phyloP scores from a whole-genome alignment of 1,140 invertebrate species.

The Drosophila leontia region DNA sequence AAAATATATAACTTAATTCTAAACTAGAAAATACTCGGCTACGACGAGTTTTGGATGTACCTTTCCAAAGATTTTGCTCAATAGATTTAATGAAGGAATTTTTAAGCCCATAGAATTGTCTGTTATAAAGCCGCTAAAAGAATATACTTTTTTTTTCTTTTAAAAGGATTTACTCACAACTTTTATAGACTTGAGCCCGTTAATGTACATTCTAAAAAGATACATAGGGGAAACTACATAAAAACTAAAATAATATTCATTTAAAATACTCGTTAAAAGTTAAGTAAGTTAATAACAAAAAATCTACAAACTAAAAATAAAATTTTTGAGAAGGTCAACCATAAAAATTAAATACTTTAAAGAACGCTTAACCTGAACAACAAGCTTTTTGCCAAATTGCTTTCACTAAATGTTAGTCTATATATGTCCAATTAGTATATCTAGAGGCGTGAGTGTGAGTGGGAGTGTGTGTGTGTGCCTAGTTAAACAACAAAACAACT shows the following conservation, averaged over 20 bases:
- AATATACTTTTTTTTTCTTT: not conserved
- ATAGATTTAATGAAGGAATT: not conserved
- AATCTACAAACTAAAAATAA: not conserved
- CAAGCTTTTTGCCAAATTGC: conserved; percentile 44
- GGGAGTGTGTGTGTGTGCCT: conserved; percentile 6
- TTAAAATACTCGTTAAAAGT: not conserved
- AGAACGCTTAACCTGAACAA: conserved; percentile 23
- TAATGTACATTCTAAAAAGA: not conserved
- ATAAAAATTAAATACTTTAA: conserved; percentile 30
- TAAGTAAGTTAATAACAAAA: not conserved
- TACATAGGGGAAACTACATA: not conserved
- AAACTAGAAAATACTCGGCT: conserved; percentile 11
- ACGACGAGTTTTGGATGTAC: not conserved
- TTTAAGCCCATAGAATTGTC: not conserved
- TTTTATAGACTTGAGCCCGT: not conserved
- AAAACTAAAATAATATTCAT: not conserved
- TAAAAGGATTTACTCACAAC: not conserved
- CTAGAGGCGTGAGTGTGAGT: conserved; percentile 32
- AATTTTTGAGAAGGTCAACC: conserved; percentile 16
- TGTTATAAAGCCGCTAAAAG: not conserved
- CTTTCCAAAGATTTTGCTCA: conserved; percentile 2
- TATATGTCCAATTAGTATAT: conserved; percentile 43
- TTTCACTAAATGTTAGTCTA: conserved; percentile 62
- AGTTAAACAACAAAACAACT: conserved; percentile 26
- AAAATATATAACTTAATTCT: not conserved